A percentile compares a stretch with the other conserved stretches of the same genome.
Evolutionary conservation across 2,888 invertebrate species (phyloP).

Genomic region (Epiblema foenella): DNA sequence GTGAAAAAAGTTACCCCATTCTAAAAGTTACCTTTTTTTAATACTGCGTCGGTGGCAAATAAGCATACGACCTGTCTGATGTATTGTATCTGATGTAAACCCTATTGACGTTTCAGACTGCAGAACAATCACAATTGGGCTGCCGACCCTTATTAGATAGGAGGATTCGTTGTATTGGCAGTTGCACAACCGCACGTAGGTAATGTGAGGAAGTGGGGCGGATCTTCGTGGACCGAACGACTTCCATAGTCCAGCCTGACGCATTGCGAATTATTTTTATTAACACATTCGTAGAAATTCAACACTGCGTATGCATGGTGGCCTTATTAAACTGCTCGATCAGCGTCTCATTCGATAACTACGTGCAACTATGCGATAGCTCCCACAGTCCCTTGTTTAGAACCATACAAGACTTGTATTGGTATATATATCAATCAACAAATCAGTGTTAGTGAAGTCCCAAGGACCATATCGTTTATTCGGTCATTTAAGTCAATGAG

Average conservation of each 20-base stretch:
- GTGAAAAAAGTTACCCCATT: no score
- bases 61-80: no score
- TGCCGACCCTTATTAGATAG: no score
- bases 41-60: no score
- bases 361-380: conserved; percentile 37
- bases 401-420: conserved; percentile 3
- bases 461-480: conserved; percentile 42
- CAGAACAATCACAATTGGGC: no score
- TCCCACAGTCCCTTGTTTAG: conserved; percentile 37
- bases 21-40: no score
- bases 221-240: not conserved
- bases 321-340: conserved; percentile 34
- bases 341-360: conserved; percentile 32
- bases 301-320: conserved; percentile 18
- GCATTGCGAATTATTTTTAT: not conserved
- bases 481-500: conserved; percentile 55
- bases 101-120: no score
- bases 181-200: no score
- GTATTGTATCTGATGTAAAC: no score
- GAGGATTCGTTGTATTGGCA: no score
- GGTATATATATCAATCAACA: conserved; percentile 27
- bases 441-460: conserved; percentile 31
- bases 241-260: not conserved
- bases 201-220: no score
- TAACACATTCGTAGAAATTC: conserved; percentile 16